phyloP scores from a whole-genome alignment of 2,797 vertebrate species.

The Sparidentex hasta region DNA sequence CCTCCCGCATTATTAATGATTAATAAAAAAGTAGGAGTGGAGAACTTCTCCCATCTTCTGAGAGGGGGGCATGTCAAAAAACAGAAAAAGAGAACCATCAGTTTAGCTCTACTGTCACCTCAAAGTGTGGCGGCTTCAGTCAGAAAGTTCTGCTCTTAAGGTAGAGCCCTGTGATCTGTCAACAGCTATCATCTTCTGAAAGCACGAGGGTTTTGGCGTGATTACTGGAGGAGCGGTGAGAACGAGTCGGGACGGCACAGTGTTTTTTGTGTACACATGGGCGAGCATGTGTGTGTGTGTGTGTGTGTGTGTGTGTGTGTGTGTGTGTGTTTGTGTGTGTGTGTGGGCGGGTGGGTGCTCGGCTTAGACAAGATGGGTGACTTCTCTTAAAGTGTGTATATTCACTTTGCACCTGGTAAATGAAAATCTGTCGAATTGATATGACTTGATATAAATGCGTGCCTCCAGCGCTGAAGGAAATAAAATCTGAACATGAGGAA shows the following conservation, averaged over 20 bases:
- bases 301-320: conserved; percentile 3
- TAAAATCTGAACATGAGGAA: background rate
- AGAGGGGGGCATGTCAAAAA: no score
- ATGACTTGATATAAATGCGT: conserved; percentile 30
- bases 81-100: no score
- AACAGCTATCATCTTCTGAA: conserved; percentile 46
- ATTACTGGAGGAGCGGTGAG: conserved; percentile 38
- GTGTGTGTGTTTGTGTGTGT: background rate
- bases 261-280: conserved; percentile 13
- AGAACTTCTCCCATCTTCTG: no score
- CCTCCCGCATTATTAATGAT: no score
- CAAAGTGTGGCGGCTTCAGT: conserved; percentile 19
- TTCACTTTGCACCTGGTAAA: conserved; percentile 24
- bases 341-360: conserved; percentile 7
- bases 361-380: conserved; percentile 10
- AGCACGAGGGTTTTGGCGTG: conserved; percentile 20
- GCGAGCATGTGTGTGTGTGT: conserved; percentile 2
- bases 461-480: background rate
- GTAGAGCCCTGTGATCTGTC: conserved; percentile 44
- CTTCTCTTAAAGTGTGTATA: conserved; percentile 22
- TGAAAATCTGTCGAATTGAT: conserved; percentile 28
- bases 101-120: conserved; percentile 24
- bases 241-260: conserved; percentile 8
- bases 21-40: no score
- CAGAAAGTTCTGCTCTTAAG: conserved; percentile 32